Base-by-base conservation (phyloP, 2,888 invertebrate species). In the Leptura quadrifasciata region DNA sequence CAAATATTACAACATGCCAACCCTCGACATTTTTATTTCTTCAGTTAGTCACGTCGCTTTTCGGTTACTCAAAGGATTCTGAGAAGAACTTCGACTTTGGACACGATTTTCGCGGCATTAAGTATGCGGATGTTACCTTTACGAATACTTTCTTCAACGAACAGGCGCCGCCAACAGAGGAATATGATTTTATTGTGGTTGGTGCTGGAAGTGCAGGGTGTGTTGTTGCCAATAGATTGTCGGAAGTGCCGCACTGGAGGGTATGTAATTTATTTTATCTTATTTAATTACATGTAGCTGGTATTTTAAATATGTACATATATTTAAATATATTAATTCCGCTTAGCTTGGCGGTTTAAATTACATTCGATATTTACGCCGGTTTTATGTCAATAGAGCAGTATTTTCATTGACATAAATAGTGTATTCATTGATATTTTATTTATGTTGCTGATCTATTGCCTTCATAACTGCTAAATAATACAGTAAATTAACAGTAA, bases 131-230 rank as follows among this genome's bases (percentile, higher is more conserved):
- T 17, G 52, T 52, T 67, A 70, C 47, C 20, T 77, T 78, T 58
- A 70, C 74, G 8, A 39, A 75, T 55, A 70, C 74, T 57, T 82
- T 80, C 55, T 78, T 73, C 47, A 74, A 69, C 18, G 76, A 75
- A 5, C 68, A 65, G 18, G 68, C 72, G 24, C n/a, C 67, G 24
- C 31, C 27, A 71, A 61, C 76, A 71, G 63, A 82, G 76, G 67
- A 81, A 83, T 57, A 89, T 84, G 93, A 93, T 82, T 94, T 93
- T 80, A 91, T 93, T 72, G 88, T 93, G 68, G 91, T 94, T 52
- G 94, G 94, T 18, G 94, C 92, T 0, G 94, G 94, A 0, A 93
- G 93, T 6, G 93, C 93, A 0, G 94, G 94, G 0, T 93, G 93
- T 84, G 93, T 94, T 31, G 84, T 94, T 18, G 94, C 94, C 0